Base-by-base conservation (phyloP, 1,140 invertebrate genomes). In the Helicorthomorpha holstii region DNA sequence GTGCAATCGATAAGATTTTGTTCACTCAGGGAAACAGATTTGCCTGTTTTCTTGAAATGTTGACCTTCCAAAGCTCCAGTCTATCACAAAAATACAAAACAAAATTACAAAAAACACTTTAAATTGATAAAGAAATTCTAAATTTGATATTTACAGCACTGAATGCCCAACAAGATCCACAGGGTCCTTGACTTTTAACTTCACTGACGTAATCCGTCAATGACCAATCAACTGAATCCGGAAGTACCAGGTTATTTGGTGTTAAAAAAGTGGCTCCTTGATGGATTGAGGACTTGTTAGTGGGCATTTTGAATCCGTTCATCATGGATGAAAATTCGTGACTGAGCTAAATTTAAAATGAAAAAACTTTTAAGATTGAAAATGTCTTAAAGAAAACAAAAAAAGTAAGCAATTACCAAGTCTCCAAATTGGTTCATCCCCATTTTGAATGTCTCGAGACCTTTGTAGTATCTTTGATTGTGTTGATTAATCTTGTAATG, bases 371-470 rank as follows among this genome's bases (percentile, higher is more conserved):
- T 34, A 34, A 34, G 64, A 78, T 79, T n/a, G n/a, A n/a, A n/a
- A n/a, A n/a, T n/a, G n/a, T 69, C 78, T 79, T 44, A 78, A 72
- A 48, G 77, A 62, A 79, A 57, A 76, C 75, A 14, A 61, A 60
- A 41, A 59, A 61, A 24, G 54, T 41, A 22, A 53, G 29, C 29
- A 34, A n/a, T n/a, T n/a, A 76, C 75, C 82, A 89, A 74, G 69
- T 92, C 88, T 44, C 78, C 78, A 66, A 81, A 92, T 63, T 89
- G 79, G 67, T 92, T 92, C 58, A 88, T 64, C 27, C 66, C 74
- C 55, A 88, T 60, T 61, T 76, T 77, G 66, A 72, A 90, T 7
- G 70, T 60, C 34, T 79, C 74, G 53, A 75, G 58, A 0, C 85
- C 85, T 44, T 69, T 59, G 56, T 78, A 75, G 29, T 60, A 64